These are phyloP conservation scores for Cynoglossus semilaevis DNA, from an alignment of 2,113 vertebrate genomes.

Conservation along the genomic window DNA sequence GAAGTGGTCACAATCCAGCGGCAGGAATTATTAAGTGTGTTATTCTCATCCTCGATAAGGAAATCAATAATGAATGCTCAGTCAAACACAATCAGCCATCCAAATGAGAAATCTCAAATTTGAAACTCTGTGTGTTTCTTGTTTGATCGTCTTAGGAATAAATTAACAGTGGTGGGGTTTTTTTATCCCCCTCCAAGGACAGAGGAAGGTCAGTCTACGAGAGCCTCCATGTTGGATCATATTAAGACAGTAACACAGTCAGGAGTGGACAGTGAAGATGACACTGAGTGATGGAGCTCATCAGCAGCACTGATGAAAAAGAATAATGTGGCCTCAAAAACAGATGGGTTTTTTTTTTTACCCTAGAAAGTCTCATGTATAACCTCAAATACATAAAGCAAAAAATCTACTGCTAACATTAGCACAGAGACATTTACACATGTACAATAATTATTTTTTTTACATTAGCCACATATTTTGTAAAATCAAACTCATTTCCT, in stretches of 20 bases:
- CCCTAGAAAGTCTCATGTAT: too few relatives aligned
- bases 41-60: slow-evolving; percentile 36
- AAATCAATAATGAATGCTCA: slow-evolving; percentile 60
- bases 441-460: too few relatives aligned
- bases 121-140: slow-evolving; percentile 48
- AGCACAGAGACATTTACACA: too few relatives aligned
- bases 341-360: too few relatives aligned
- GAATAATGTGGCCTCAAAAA: slow-evolving; percentile 32
- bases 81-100: slow-evolving; percentile 38
- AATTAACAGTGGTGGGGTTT: slow-evolving; percentile 40
- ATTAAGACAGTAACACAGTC: slow-evolving; percentile 27
- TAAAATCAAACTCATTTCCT: neutral
- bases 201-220: slow-evolving; percentile 43
- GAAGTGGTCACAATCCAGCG: slow-evolving; percentile 39
- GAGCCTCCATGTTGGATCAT: slow-evolving; percentile 40
- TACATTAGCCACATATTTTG: too few relatives aligned
- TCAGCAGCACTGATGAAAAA: slow-evolving; percentile 36
- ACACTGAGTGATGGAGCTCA: slow-evolving; percentile 31
- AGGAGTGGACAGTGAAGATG: slow-evolving; percentile 32
- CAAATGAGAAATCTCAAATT: slow-evolving; percentile 47
- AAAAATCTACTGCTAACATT: too few relatives aligned
- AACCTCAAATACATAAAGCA: too few relatives aligned
- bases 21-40: slow-evolving; percentile 50
- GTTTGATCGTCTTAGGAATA: slow-evolving; percentile 38
- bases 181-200: slow-evolving; percentile 21